Conservation (phyloP, 1,140 invertebrate genomes). For the Drosophila saltans region DNA sequence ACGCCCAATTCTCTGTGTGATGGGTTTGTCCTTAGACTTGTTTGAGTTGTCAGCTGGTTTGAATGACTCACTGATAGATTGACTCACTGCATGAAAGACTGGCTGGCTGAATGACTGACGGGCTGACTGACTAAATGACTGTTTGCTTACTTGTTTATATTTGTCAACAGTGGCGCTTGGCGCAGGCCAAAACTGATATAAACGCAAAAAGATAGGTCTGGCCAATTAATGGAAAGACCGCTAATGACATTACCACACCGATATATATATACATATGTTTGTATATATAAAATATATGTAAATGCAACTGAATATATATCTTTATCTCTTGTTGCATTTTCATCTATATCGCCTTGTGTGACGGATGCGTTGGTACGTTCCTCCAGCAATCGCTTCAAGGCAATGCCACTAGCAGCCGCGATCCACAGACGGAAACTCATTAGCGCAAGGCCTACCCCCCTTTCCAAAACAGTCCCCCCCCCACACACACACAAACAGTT, state of each 20-base stretch:
- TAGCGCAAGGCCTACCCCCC: slow-evolving; percentile 51
- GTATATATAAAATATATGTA: background rate
- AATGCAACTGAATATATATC: background rate
- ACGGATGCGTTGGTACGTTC: background rate
- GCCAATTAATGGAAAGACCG: slow-evolving; percentile 67
- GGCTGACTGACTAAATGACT: slow-evolving; percentile 10
- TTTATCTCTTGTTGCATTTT: background rate
- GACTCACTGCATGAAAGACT: slow-evolving; percentile 62
- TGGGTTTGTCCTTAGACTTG: slow-evolving; percentile 64
- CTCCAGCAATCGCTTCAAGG: slow-evolving; percentile 5
- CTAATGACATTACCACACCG: slow-evolving; percentile 60
- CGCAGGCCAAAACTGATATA: slow-evolving; percentile 44
- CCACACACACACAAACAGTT: background rate
- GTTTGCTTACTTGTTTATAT: slow-evolving; percentile 52
- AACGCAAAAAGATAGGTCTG: slow-evolving; percentile 44
- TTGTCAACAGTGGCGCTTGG: slow-evolving; percentile 50
- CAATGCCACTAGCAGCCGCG: slow-evolving; percentile 22
- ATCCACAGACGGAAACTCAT: slow-evolving; percentile 72
- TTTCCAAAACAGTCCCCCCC: background rate
- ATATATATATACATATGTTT: background rate
- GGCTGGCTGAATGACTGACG: slow-evolving; percentile 36
- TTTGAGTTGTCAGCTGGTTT: slow-evolving; percentile 70
- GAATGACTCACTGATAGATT: slow-evolving; percentile 74
- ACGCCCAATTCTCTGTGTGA: slow-evolving; percentile 3
- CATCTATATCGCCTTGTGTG: background rate